Conservation (phyloP, 2,888 invertebrate genomes). For the Neoascia interrupta region DNA sequence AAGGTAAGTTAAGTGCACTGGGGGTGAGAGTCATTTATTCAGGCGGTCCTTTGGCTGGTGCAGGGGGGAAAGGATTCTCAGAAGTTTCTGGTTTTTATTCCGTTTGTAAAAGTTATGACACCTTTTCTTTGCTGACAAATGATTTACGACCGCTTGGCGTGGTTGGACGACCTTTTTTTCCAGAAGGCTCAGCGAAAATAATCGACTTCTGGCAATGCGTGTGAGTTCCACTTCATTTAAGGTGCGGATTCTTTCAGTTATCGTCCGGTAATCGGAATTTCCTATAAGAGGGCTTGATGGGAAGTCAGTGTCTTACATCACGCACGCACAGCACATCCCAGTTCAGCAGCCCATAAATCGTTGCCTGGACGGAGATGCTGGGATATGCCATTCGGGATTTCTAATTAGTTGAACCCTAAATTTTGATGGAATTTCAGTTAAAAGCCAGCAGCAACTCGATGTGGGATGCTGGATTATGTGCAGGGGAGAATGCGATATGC, state of each 20-base stretch:
- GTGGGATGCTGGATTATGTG: conserved; percentile 21
- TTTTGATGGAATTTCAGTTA: conserved; percentile 66
- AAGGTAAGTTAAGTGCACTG: conserved; percentile 68
- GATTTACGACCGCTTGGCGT: conserved; percentile 54
- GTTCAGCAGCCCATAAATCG: conserved; percentile 46
- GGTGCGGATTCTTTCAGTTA: too few species aligned
- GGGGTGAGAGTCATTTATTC: conserved; percentile 68
- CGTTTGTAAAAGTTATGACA: conserved; percentile 66
- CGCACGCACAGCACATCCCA: conserved; percentile 22
- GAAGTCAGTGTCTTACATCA: conserved; percentile 30
- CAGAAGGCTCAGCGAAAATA: conserved; percentile 2
- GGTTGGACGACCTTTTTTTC: background rate
- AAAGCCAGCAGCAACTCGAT: conserved; percentile 15
- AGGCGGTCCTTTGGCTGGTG: conserved; percentile 39
- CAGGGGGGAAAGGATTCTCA: conserved; percentile 55
- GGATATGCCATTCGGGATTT: conserved; percentile 51
- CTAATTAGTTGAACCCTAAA: conserved; percentile 64
- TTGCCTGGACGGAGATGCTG: conserved; percentile 16
- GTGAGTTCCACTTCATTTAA: conserved; percentile 7
- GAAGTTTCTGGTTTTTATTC: conserved; percentile 44
- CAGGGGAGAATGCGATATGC: conserved; percentile 1
- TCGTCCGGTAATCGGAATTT: conserved; percentile 57
- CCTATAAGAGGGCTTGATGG: conserved; percentile 51
- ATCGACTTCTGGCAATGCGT: conserved; percentile 31
- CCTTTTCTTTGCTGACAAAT: conserved; percentile 50